Evolutionary conservation across 2,888 invertebrate species (phyloP).

Genomic region (Timema podura): DNA sequence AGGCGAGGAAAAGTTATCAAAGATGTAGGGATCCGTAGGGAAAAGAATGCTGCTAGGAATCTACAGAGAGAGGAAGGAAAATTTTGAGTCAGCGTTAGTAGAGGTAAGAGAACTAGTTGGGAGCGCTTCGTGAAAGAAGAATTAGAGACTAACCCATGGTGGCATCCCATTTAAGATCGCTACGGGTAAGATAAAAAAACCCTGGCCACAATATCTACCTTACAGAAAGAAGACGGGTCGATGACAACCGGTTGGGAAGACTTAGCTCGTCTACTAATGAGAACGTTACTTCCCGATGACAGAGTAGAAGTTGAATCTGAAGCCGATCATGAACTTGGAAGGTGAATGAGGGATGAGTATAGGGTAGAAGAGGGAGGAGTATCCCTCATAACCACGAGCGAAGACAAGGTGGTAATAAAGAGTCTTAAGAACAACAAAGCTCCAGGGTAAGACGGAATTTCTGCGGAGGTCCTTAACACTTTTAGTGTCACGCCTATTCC

Average conservation of each 20-base stretch:
- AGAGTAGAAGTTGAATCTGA: no score
- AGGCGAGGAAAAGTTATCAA: slow-evolving; percentile 6
- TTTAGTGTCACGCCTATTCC: no score
- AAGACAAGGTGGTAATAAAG: background rate
- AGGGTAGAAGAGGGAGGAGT: background rate
- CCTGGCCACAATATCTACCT: background rate
- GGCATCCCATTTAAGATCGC: slow-evolving; percentile 10
- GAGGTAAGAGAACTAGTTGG: slow-evolving; percentile 2
- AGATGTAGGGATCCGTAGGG: background rate
- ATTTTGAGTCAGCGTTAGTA: background rate
- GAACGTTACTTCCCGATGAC: slow-evolving; percentile 1
- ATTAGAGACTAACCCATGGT: slow-evolving; percentile 3
- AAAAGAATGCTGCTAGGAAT: background rate
- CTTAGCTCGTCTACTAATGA: background rate
- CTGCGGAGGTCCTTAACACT: background rate
- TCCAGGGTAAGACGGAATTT: slow-evolving; percentile 4
- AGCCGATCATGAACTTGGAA: background rate
- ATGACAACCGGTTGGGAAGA: background rate
- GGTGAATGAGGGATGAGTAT: background rate
- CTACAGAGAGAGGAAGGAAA: background rate
- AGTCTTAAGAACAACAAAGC: background rate
- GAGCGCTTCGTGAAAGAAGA: background rate
- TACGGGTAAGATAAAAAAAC: background rate
- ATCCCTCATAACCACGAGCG: background rate
- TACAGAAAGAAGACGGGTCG: background rate